Percentiles rank a stretch among this genome's conserved stretches.
These are phyloP conservation scores for Dynastes hyllus DNA, from an alignment of 2,888 invertebrate species.

Conservation along the genomic window DNA sequence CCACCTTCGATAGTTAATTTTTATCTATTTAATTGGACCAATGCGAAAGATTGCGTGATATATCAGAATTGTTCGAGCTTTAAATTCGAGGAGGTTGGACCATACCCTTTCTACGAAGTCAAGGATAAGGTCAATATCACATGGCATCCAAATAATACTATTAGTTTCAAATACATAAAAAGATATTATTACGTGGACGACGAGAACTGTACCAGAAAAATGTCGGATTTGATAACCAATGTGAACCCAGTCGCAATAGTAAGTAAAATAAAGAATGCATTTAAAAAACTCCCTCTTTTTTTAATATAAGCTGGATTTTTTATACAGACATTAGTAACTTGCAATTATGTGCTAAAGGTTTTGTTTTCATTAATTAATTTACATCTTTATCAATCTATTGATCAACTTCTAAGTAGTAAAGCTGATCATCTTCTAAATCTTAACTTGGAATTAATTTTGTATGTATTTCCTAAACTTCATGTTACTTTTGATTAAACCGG, in stretches of 20 bases:
- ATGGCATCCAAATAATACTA: slow-evolving; percentile 80
- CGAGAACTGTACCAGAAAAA: slow-evolving; percentile 78
- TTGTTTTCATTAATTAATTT: too few species aligned
- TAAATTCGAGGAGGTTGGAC: slow-evolving; percentile 75
- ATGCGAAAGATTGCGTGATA: slow-evolving; percentile 74
- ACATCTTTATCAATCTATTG: too few species aligned
- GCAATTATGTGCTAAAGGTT: too few species aligned
- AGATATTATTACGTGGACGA: slow-evolving; percentile 80
- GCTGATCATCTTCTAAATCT: too few species aligned
- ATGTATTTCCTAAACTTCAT: too few species aligned
- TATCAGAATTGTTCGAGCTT: slow-evolving; percentile 75
- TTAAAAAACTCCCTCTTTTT: too few species aligned
- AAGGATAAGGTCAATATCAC: slow-evolving; percentile 82
- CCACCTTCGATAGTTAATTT: slow-evolving; percentile 66
- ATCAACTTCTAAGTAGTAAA: too few species aligned
- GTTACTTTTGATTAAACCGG: too few species aligned
- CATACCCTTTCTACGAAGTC: slow-evolving; percentile 80
- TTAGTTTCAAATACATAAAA: slow-evolving; percentile 81
- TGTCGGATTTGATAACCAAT: slow-evolving; percentile 81
- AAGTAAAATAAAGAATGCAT: slow-evolving; percentile 65
- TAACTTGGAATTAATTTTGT: too few species aligned
- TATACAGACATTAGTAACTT: too few species aligned
- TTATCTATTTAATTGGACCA: slow-evolving; percentile 69
- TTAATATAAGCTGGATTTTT: too few species aligned
- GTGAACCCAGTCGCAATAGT: slow-evolving; percentile 85